Conservation (phyloP, 2,797 vertebrate species). For the Acipenser oxyrinchus region DNA sequence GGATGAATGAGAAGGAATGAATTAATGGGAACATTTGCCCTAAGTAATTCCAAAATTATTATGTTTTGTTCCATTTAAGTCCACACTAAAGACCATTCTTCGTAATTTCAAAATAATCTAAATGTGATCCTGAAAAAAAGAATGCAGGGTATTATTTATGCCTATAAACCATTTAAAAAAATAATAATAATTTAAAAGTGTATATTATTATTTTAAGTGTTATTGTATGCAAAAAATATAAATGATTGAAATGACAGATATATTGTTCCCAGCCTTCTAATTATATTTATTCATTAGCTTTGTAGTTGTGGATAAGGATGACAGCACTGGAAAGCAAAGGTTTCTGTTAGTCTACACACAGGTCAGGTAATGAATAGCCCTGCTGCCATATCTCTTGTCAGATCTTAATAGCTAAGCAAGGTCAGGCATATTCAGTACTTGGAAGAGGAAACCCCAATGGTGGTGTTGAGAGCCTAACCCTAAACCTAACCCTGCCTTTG, state of each 20-base stretch:
- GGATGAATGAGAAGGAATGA: slow-evolving; percentile 14
- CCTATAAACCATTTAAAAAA: slow-evolving; percentile 2
- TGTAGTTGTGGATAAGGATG: not conserved
- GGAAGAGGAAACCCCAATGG: too few species aligned
- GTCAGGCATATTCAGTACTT: too few species aligned
- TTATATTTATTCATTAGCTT: slow-evolving; percentile 9
- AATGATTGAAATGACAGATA: slow-evolving; percentile 5
- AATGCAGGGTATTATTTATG: slow-evolving; percentile 1
- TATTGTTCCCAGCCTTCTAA: slow-evolving; percentile 2
- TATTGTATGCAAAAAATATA: slow-evolving; percentile 7
- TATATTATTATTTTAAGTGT: slow-evolving; percentile 4
- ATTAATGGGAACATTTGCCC: slow-evolving; percentile 27
- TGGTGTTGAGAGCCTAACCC: too few species aligned
- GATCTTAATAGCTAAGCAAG: too few species aligned
- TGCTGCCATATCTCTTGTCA: too few species aligned
- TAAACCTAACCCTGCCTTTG: too few species aligned
- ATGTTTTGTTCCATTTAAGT: slow-evolving; percentile 26
- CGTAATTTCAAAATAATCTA: slow-evolving; percentile 12
- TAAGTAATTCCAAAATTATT: slow-evolving; percentile 34
- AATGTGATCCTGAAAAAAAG: slow-evolving; percentile 1
- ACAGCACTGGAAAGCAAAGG: not conserved
- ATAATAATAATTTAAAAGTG: not conserved
- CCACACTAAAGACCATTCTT: slow-evolving; percentile 24
- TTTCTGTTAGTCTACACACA: not conserved
- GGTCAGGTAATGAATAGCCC: not conserved